Evolutionary conservation across 2,113 vertebrate species (phyloP).

Genomic region (Neopipo cinnamomea): DNA sequence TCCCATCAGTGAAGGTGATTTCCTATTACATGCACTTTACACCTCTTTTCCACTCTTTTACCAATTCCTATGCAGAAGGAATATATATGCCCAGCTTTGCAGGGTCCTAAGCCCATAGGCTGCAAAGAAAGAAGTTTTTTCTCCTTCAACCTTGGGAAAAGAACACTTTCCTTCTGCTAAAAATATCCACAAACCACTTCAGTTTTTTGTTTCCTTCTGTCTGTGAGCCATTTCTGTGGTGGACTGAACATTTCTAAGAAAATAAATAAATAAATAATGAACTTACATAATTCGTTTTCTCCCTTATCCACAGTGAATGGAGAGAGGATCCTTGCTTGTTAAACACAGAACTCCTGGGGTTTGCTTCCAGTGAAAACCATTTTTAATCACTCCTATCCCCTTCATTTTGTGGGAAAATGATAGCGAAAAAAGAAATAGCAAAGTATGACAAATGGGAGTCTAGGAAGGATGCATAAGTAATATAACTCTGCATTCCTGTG

Average conservation of each 20-base stretch:
- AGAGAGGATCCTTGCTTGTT: background rate
- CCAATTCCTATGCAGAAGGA: background rate
- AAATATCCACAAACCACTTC: background rate
- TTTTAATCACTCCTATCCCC: background rate
- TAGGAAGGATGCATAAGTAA: background rate
- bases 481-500: background rate
- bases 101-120: background rate
- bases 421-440: background rate
- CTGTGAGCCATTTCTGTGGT: background rate
- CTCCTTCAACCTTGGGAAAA: background rate
- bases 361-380: background rate
- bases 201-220: background rate
- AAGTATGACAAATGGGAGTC: background rate
- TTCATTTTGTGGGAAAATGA: background rate
- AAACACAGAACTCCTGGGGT: background rate
- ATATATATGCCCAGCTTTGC: background rate
- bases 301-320: background rate
- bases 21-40: background rate
- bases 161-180: background rate
- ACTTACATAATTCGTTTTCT: background rate
- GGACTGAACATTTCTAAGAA: background rate
- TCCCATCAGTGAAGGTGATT: background rate
- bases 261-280: background rate
- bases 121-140: background rate
- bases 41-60: background rate